Evolutionary conservation across 2,888 invertebrate genomes (phyloP).

Genomic region (Myopa testacea): DNA sequence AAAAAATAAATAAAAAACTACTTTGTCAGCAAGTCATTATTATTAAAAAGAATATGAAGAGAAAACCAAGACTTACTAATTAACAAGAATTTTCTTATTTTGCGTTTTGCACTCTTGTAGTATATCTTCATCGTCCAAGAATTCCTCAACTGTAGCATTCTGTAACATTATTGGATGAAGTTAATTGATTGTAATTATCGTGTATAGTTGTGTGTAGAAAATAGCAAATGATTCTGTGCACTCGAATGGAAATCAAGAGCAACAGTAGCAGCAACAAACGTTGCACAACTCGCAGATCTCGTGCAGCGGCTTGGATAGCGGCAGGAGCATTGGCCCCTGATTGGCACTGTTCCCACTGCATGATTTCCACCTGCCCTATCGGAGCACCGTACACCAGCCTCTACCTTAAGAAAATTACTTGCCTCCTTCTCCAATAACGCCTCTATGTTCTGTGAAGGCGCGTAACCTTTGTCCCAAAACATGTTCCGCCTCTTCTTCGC

Average conservation of each 20-base stretch:
- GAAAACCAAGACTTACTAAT: conserved; percentile 80
- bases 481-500: conserved; percentile 57
- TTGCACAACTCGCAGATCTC: neutral
- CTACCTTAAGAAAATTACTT: neutral
- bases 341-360: neutral
- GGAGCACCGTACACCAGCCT: neutral
- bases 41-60: conserved; percentile 3
- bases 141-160: conserved; percentile 90
- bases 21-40: too few species aligned
- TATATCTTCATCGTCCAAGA: conserved; percentile 95
- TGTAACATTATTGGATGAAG: conserved; percentile 63
- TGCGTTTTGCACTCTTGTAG: conserved; percentile 95
- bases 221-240: conserved; percentile 29
- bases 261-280: conserved; percentile 22
- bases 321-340: neutral
- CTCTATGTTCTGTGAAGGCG: conserved; percentile 68
- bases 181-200: conserved; percentile 23
- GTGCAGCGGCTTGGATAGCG: neutral
- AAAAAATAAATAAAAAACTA: neutral
- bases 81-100: conserved; percentile 84
- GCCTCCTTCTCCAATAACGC: conserved; percentile 66
- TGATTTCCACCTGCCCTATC: conserved; percentile 5
- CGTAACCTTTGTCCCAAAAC: conserved; percentile 69
- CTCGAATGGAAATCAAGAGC: conserved; percentile 39
- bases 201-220: conserved; percentile 19